Evolutionary conservation across 2,113 vertebrate genomes (phyloP).

Genomic region (Pangasianodon hypophthalmus): DNA sequence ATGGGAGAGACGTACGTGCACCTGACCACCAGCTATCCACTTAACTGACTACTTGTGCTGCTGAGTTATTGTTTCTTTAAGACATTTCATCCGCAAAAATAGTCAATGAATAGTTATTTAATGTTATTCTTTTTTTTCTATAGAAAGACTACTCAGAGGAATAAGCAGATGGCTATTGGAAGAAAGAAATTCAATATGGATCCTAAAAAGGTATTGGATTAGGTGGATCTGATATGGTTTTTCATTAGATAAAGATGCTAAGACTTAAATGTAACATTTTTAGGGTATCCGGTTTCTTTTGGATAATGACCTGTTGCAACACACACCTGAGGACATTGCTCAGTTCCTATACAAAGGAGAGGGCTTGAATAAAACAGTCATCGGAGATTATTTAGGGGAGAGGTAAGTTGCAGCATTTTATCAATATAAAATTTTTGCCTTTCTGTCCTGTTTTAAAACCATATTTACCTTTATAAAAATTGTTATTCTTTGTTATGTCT

Average conservation of each 20-base stretch:
- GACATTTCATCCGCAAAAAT: background rate
- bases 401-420: constrained; percentile 74
- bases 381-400: constrained; percentile 97
- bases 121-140: background rate
- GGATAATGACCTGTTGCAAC: constrained; percentile 95
- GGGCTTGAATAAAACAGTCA: constrained; percentile 96
- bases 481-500: background rate
- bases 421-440: constrained; percentile 29
- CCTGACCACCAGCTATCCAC: too few relatives aligned
- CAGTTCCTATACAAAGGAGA: constrained; percentile 99
- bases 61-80: background rate
- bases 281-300: constrained; percentile 96
- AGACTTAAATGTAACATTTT: constrained; percentile 27
- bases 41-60: background rate
- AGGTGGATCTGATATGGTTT: background rate
- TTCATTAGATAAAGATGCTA: background rate
- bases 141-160: constrained; percentile 95
- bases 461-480: too few relatives aligned
- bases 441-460: background rate
- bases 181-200: constrained; percentile 99
- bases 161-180: constrained; percentile 97
- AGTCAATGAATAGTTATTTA: background rate
- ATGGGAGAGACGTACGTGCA: constrained; percentile 87
- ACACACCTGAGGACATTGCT: constrained; percentile 92
- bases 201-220: constrained; percentile 87